Evolutionary conservation across 2,888 invertebrate genomes (phyloP).

Genomic region (Mongoloraphidia duomilia): DNA sequence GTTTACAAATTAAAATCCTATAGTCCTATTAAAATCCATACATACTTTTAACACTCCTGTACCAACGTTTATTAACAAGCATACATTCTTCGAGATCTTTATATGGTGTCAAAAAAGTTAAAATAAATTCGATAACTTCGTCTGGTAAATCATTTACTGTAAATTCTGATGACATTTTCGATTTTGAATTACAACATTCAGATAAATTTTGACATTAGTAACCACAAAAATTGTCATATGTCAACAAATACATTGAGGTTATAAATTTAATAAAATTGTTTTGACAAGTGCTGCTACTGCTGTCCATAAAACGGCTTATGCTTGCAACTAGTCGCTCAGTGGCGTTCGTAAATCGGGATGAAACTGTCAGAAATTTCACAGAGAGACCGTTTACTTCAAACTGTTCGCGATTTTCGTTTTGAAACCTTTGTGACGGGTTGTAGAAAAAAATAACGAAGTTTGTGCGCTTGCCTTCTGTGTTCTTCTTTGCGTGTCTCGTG

Average conservation of each 20-base stretch:
- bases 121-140: conserved; percentile 85
- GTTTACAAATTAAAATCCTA: not conserved
- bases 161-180: not conserved
- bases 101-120: conserved; percentile 80
- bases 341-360: conserved; percentile 1
- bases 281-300: not conserved
- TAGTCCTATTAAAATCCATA: conserved; percentile 13
- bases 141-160: conserved; percentile 67
- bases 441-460: not conserved
- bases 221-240: not conserved
- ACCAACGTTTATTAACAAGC: conserved; percentile 79
- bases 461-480: not conserved
- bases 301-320: not conserved
- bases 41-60: conserved; percentile 69
- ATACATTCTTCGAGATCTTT: conserved; percentile 76
- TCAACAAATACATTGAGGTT: not conserved
- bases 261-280: not conserved
- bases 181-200: not conserved
- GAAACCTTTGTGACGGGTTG: not conserved
- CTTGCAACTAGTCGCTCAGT: not conserved
- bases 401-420: too few species aligned
- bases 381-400: too few species aligned
- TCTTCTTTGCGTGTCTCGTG: too few species aligned
- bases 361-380: too few species aligned
- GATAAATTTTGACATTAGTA: not conserved